phyloP scores from a whole-genome alignment of 2,797 vertebrate genomes.

The Allobates femoralis region DNA sequence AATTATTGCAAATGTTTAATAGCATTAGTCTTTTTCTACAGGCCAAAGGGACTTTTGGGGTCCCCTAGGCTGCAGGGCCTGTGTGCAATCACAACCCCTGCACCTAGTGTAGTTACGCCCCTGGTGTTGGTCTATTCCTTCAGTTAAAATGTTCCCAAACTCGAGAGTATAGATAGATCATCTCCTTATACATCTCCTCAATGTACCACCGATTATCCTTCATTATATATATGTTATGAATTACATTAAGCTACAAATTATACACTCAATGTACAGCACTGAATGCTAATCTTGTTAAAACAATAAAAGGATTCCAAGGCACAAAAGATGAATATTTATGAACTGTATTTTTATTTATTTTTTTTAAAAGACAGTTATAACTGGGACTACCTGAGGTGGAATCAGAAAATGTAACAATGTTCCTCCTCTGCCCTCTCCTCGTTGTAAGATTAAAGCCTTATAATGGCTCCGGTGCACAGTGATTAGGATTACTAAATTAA shows the following conservation, averaged over 20 bases:
- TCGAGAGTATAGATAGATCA: conserved; percentile 65
- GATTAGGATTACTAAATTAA: conserved; percentile 21
- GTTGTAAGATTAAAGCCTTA: conserved; percentile 38
- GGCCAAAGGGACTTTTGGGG: too few relatives aligned
- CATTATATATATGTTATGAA: conserved; percentile 69
- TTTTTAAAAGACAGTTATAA: conserved; percentile 64
- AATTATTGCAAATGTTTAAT: too few relatives aligned
- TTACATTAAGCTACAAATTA: conserved; percentile 72
- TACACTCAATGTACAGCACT: conserved; percentile 57
- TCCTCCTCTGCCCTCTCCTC: conserved; percentile 32
- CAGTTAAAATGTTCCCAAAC: background rate
- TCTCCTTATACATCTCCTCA: conserved; percentile 62
- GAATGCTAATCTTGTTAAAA: conserved; percentile 66
- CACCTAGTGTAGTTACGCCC: too few relatives aligned
- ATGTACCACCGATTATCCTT: conserved; percentile 64
- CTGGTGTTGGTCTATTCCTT: conserved; percentile 42
- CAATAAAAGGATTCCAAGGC: conserved; percentile 68
- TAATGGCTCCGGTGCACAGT: conserved; percentile 23
- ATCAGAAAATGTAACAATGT: conserved; percentile 33
- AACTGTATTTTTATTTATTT: conserved; percentile 51
- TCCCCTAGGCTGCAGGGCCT: too few relatives aligned
- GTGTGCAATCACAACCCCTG: too few relatives aligned
- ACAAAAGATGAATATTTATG: conserved; percentile 70
- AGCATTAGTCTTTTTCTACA: too few relatives aligned
- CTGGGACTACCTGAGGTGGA: conserved; percentile 65